phyloP scores from a whole-genome alignment of 2,113 vertebrate species.

The Gracilinanus agilis region DNA sequence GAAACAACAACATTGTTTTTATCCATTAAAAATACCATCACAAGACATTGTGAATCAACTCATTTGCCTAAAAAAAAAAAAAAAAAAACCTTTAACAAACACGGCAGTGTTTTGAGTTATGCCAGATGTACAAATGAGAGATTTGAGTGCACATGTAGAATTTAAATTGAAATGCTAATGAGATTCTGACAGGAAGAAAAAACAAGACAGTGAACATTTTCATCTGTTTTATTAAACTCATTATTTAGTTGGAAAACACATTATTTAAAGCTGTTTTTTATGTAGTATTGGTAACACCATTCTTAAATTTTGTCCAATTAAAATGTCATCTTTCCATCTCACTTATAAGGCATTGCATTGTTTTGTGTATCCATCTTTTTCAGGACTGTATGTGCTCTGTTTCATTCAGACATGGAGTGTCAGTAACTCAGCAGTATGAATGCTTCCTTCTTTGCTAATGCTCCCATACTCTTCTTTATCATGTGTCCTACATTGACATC shows the following conservation, averaged over 20 bases:
- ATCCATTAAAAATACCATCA: conserved; percentile 76
- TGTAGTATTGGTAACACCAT: conserved; percentile 64
- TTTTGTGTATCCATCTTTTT: conserved; percentile 66
- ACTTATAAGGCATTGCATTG: conserved; percentile 71
- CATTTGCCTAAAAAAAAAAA: conserved; percentile 75
- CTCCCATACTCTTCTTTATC: conserved; percentile 65
- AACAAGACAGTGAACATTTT: conserved; percentile 77
- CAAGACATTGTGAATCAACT: conserved; percentile 81
- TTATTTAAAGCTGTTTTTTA: conserved; percentile 76
- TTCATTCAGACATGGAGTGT: conserved; percentile 70
- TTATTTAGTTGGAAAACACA: conserved; percentile 79
- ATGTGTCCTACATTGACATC: conserved; percentile 69
- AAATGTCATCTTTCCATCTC: conserved; percentile 73
- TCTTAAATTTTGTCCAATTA: conserved; percentile 76
- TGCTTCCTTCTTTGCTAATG: conserved; percentile 33
- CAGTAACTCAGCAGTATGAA: conserved; percentile 56
- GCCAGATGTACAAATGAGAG: conserved; percentile 81
- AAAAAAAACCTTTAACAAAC: conserved; percentile 77
- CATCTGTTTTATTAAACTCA: conserved; percentile 78
- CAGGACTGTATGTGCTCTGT: conserved; percentile 36
- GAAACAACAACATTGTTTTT: conserved; percentile 73
- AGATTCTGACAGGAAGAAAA: conserved; percentile 81
- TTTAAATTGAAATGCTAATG: conserved; percentile 82
- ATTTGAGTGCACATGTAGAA: conserved; percentile 82
- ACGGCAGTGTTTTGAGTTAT: conserved; percentile 78